phyloP scores from a whole-genome alignment of 1,140 invertebrate genomes.

The Drosophila nasuta region DNA sequence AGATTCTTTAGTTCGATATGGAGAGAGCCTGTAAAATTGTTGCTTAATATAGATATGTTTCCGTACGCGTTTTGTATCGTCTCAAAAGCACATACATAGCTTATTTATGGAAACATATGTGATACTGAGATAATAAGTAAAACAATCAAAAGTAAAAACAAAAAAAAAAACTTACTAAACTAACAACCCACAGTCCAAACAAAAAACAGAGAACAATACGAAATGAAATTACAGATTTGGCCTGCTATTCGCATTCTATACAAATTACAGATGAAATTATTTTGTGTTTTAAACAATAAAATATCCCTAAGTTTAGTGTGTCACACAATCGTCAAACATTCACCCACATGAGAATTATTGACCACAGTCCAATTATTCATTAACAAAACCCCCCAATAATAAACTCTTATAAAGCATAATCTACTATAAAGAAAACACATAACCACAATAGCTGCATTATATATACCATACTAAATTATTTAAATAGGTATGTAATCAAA shows the following conservation, averaged over 20 bases:
- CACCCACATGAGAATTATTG: conserved; percentile 21
- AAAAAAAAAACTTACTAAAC: conserved; percentile 2
- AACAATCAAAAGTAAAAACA: conserved; percentile 53
- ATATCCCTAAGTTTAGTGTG: conserved; percentile 36
- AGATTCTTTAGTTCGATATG: conserved; percentile 35
- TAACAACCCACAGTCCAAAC: conserved; percentile 33
- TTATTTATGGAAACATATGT: conserved; percentile 75
- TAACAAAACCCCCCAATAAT: conserved; percentile 14
- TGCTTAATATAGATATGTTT: conserved; percentile 76
- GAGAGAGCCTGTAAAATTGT: conserved; percentile 66
- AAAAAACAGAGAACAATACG: conserved; percentile 22
- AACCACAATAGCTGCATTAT: conserved; percentile 59
- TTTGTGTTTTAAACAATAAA: conserved; percentile 23
- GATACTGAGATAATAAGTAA: conserved; percentile 84
- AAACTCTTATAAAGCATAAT: conserved; percentile 36
- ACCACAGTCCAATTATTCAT: conserved; percentile 18
- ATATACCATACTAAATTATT: conserved; percentile 55
- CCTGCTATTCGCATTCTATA: conserved; percentile 55
- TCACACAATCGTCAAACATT: conserved; percentile 22
- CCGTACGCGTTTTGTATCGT: conserved; percentile 53
- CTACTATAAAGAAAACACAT: conserved; percentile 37
- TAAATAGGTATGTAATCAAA: conserved; percentile 48
- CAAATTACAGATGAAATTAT: conserved; percentile 40
- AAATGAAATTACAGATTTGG: conserved; percentile 55
- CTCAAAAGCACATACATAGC: conserved; percentile 51